Evolutionary conservation across 2,888 invertebrate genomes (phyloP).

Genomic region (Dinocampus coccinellae): DNA sequence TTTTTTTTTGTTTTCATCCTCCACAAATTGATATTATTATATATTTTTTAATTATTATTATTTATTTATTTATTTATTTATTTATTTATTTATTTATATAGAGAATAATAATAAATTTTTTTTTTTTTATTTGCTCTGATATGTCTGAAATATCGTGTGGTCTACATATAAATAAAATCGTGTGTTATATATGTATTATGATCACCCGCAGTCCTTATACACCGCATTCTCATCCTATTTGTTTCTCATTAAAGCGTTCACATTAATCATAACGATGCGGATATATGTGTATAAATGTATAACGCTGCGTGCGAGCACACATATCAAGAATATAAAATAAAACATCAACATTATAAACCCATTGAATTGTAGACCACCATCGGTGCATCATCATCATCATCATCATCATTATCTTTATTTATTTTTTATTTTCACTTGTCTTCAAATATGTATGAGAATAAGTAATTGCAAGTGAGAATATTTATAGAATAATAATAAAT

Average conservation of each 20-base stretch:
- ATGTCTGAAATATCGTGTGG: background rate
- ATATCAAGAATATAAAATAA: constrained; percentile 15
- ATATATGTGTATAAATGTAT: constrained; percentile 17
- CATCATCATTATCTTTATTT: constrained; percentile 4
- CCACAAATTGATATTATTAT: background rate
- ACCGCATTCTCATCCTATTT: constrained; percentile 53
- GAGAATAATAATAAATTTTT: too few relatives aligned
- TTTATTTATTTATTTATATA: too few relatives aligned
- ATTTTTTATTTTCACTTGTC: background rate
- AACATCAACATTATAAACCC: constrained; percentile 12
- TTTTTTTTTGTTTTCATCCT: background rate
- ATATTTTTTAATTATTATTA: background rate
- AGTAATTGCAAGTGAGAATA: too few relatives aligned
- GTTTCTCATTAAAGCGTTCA: constrained; percentile 64
- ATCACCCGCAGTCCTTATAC: constrained; percentile 28
- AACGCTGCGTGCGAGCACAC: constrained; percentile 21
- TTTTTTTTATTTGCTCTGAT: background rate
- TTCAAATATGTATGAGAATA: too few relatives aligned
- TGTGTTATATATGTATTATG: constrained; percentile 7
- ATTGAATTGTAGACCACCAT: background rate
- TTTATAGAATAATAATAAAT: too few relatives aligned
- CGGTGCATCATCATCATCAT: constrained; percentile 4
- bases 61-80: too few relatives aligned
- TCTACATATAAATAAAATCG: constrained; percentile 12
- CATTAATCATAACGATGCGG: constrained; percentile 61